Evolutionary conservation across 1,140 invertebrate genomes (phyloP), one percentile per base, ranked within the genome.

Genomic region (Pseudachorutes palmiensis): DNA sequence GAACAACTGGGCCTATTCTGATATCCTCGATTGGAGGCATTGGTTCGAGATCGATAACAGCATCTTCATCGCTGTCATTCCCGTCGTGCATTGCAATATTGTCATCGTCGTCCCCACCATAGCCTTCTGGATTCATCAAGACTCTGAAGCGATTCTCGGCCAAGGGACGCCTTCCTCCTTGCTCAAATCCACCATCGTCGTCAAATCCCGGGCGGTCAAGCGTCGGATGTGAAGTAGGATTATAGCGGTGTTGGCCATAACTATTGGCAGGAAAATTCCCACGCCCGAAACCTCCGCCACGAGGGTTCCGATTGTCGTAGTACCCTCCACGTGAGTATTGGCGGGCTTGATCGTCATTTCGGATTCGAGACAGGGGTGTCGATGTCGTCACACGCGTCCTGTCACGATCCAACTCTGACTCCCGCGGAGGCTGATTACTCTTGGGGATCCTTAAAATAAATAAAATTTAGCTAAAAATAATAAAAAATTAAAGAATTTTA

Each of bases 361-460:
- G 12, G 5, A 5, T 55, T 55, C 51, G 51, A 26, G 24, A 19
- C 3, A 55, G 51, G 12, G 14, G 24, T 16, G 24, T 14, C 3
- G 51, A 26, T 55, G 51, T 45, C 19, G 36, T 45, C 36, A 45
- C 19, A 45, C 36, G 51, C 12, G 12, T 55, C 51, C 51, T 12
- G 24, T 26, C 19, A 19, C 36, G 36, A 16, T 55, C 51, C 12
- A 55, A 22, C 3, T 14, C 51, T 26, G 51, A 26, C 24, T 55
- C 12, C 5, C 51, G 51, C 36, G 36, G 36, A 45, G 36, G 36
- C 5, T 19, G 3, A 24, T 55, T 24, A 19, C 14, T 26, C 24
- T 55, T 55, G 24, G 51, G 51, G 24, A 55, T 55, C 24, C 51
- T 55, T 14, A 26, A 55, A 19, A 45, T 12, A 55, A 55, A 55